A percentile compares a stretch with the other conserved stretches of the same genome.
Conservation (phyloP, 2,113 vertebrate species). For the Aspiorhynchus laticeps region DNA sequence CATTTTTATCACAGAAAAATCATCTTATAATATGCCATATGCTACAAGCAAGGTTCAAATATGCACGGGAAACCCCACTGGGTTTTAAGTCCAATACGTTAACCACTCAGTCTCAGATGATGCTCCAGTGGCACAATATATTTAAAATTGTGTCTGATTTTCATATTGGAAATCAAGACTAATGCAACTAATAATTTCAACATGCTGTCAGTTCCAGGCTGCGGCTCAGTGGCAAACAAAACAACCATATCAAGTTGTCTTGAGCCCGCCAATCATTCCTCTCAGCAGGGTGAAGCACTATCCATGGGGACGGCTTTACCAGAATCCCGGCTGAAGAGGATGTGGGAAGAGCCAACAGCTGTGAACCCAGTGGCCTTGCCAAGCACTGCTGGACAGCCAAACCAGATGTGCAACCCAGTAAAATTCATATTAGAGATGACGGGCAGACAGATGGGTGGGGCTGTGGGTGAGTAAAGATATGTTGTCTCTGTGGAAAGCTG, state of each 20-base stretch:
- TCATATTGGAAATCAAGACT: neutral
- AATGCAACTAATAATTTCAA: neutral
- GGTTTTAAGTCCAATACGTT: neutral
- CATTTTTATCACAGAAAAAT: neutral
- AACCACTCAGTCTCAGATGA: neutral
- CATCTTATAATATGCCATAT: neutral
- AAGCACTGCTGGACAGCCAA: neutral
- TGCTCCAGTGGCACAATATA: neutral
- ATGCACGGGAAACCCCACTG: neutral
- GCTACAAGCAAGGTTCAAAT: neutral
- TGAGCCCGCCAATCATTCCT: conserved; percentile 20
- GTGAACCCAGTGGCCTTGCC: conserved; percentile 26
- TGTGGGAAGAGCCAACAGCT: conserved; percentile 33
- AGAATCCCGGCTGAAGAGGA: conserved; percentile 40
- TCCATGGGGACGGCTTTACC: conserved; percentile 31
- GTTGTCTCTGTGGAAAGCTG: neutral
- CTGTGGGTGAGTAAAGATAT: conserved; percentile 6
- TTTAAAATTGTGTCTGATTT: conserved; percentile 2
- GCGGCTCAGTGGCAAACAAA: conserved; percentile 17
- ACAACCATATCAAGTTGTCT: conserved; percentile 14
- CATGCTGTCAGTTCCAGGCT: neutral
- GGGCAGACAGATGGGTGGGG: conserved; percentile 10
- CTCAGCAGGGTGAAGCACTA: conserved; percentile 2
- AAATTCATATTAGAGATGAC: conserved; percentile 24
- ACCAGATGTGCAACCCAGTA: conserved; percentile 50